phyloP scores from a whole-genome alignment of 2,797 vertebrate species.

The Alfaro cultratus region DNA sequence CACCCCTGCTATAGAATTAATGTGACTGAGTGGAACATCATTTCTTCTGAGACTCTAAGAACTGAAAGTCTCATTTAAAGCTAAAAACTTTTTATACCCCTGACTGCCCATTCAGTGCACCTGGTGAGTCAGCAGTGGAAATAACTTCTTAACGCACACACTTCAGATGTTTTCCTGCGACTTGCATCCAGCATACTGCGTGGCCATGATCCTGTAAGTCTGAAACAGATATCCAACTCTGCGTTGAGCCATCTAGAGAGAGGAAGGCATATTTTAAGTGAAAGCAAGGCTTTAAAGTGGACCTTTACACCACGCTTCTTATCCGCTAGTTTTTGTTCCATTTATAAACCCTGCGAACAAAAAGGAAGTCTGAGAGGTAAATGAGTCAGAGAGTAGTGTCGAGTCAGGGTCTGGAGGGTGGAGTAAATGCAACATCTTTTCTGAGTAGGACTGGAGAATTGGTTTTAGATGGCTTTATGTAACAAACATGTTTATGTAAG shows the following conservation, averaged over 20 bases:
- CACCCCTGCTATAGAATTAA: not conserved
- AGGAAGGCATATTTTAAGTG: conserved; percentile 30
- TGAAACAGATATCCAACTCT: conserved; percentile 16
- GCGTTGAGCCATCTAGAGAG: conserved; percentile 19
- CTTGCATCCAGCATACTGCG: conserved; percentile 28
- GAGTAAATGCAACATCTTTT: conserved; percentile 43
- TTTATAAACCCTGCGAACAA: conserved; percentile 59
- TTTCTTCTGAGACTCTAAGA: conserved; percentile 4
- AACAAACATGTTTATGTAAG: conserved; percentile 22
- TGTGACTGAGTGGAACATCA: not conserved
- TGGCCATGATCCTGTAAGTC: conserved; percentile 19
- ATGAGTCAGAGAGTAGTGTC: conserved; percentile 42
- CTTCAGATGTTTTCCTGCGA: conserved; percentile 35
- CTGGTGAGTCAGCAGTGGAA: conserved; percentile 49
- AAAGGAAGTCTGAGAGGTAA: conserved; percentile 27
- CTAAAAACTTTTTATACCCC: conserved; percentile 42
- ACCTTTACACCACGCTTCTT: conserved; percentile 18
- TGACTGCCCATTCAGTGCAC: conserved; percentile 27
- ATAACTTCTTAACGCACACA: conserved; percentile 31
- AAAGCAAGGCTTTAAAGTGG: conserved; percentile 42
- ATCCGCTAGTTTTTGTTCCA: conserved; percentile 30
- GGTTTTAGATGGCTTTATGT: conserved; percentile 32
- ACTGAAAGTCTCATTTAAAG: conserved; percentile 12
- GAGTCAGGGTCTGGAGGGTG: conserved; percentile 34
- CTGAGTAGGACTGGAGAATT: conserved; percentile 22